A percentile compares a stretch with the other conserved stretches of the same genome.
Conservation (phyloP, 2,113 vertebrate species). For the Hirundichthys speculiger region DNA sequence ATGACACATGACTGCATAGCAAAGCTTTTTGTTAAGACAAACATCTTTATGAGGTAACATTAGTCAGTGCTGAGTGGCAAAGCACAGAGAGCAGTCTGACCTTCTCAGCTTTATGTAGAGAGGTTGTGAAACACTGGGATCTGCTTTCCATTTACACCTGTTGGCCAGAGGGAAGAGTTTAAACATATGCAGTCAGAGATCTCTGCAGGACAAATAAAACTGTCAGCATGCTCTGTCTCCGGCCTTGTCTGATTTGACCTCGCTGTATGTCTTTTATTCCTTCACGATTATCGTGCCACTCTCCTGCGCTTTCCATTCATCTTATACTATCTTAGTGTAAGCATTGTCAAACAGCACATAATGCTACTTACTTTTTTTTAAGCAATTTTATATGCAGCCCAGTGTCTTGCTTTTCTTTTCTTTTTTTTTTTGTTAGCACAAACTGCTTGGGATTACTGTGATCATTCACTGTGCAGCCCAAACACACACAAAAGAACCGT, state of each 20-base stretch:
- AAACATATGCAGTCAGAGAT: constrained; percentile 8
- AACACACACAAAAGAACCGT: too few relatives aligned
- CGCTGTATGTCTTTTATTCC: constrained; percentile 6
- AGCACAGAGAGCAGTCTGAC: too few relatives aligned
- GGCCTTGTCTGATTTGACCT: not conserved
- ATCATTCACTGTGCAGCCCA: too few relatives aligned
- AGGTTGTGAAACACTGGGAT: too few relatives aligned
- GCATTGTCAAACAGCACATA: not conserved
- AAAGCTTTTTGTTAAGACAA: not conserved
- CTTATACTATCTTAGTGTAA: too few relatives aligned
- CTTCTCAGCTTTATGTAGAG: too few relatives aligned
- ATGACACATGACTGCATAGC: too few relatives aligned
- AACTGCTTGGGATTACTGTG: too few relatives aligned
- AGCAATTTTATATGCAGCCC: too few relatives aligned
- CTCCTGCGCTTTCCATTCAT: not conserved
- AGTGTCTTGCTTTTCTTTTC: not conserved
- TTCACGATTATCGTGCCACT: not conserved
- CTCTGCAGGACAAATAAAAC: not conserved
- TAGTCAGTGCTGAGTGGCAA: not conserved
- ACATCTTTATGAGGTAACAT: not conserved
- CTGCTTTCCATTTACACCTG: constrained; percentile 37
- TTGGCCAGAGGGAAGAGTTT: not conserved
- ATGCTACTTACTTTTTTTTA: too few relatives aligned
- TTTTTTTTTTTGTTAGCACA: too few relatives aligned
- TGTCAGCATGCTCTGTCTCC: not conserved